Evolutionary conservation across 2,797 vertebrate genomes (phyloP).

Genomic region (Anomalospiza imberbis): DNA sequence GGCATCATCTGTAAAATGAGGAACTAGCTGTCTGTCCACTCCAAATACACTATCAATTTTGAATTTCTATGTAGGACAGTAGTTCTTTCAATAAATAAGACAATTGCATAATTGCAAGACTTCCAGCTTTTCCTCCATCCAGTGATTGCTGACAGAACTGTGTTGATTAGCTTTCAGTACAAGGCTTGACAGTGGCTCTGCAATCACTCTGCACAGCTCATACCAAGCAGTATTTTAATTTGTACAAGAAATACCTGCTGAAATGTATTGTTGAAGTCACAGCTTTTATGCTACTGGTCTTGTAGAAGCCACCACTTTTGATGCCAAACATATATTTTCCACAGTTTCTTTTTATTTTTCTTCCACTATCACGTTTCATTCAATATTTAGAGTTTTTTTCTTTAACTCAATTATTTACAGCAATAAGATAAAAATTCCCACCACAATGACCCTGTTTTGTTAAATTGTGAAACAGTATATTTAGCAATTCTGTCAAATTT

Average conservation of each 20-base stretch:
- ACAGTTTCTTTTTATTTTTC: not conserved
- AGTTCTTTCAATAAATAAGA: slow-evolving; percentile 1
- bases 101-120: slow-evolving; percentile 29
- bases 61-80: not conserved
- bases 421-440: not conserved
- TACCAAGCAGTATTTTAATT: not conserved
- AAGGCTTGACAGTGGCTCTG: slow-evolving; percentile 17
- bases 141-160: slow-evolving; percentile 26
- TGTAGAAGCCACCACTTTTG: not conserved
- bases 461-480: not conserved
- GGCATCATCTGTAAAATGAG: not conserved
- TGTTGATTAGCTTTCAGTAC: slow-evolving; percentile 59
- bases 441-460: not conserved
- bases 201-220: not conserved
- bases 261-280: not conserved
- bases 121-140: slow-evolving; percentile 33
- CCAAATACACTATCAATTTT: slow-evolving; percentile 8
- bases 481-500: not conserved
- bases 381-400: not conserved
- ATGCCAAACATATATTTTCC: not conserved
- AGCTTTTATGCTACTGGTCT: not conserved
- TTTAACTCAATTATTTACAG: not conserved
- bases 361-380: not conserved
- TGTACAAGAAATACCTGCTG: slow-evolving; percentile 15
- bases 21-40: not conserved